A percentile compares a stretch with the other conserved stretches of the same genome.
These are phyloP conservation scores for Noctua pronuba DNA, from an alignment of 2,888 invertebrate genomes.

Conservation along the genomic window DNA sequence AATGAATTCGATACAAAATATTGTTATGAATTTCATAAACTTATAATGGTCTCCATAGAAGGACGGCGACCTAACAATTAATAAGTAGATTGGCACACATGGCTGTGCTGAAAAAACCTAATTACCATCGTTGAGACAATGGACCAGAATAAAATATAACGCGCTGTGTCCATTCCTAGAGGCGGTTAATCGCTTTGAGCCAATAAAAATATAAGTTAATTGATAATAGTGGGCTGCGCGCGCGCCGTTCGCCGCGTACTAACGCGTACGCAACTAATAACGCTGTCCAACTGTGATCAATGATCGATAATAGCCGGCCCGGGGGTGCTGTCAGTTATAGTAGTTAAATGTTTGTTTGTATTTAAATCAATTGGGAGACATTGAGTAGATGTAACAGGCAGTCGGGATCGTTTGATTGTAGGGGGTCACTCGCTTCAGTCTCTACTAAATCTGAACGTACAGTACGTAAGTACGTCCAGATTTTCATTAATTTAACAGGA, in stretches of 20 bases:
- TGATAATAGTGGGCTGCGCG: conserved; percentile 56
- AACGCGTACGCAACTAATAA: conserved; percentile 49
- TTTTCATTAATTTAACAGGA: background rate
- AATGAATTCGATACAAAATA: conserved; percentile 43
- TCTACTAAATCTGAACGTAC: too few relatives aligned
- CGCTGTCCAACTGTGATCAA: conserved; percentile 54
- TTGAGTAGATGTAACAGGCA: background rate
- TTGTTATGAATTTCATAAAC: conserved; percentile 47
- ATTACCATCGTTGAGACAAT: conserved; percentile 49
- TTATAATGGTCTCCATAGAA: conserved; percentile 44
- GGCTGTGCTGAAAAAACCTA: conserved; percentile 46
- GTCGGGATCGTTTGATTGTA: background rate
- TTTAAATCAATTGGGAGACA: conserved; percentile 23
- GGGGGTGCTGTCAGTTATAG: conserved; percentile 11
- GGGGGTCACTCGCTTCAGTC: background rate
- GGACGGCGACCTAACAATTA: conserved; percentile 42
- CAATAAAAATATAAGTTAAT: conserved; percentile 66
- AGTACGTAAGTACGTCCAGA: background rate
- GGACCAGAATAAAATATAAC: conserved; percentile 56
- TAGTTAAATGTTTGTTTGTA: conserved; percentile 50
- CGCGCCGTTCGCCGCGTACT: conserved; percentile 40
- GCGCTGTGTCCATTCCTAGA: conserved; percentile 56
- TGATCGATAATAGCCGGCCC: conserved; percentile 47
- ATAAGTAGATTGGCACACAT: conserved; percentile 34
- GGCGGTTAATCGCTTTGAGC: conserved; percentile 61